Evolutionary conservation across 2,113 vertebrate species (phyloP).

Genomic region (Paradisaea rubra): DNA sequence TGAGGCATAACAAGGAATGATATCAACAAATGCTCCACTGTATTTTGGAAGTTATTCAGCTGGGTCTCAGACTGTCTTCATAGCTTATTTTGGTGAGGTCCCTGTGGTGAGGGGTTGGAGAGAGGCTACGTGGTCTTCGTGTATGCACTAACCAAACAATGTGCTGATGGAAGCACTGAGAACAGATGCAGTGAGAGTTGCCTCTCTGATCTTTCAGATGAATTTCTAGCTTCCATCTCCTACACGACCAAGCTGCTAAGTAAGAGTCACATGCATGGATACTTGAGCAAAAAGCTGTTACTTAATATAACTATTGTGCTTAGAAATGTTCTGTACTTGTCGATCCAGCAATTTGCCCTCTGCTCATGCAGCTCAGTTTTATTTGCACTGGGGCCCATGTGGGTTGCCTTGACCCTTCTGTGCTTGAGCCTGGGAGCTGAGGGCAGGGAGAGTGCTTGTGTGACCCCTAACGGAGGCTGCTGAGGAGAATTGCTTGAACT

Average conservation of each 20-base stretch:
- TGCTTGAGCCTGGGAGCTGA: not conserved
- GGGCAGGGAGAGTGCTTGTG: not conserved
- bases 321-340: not conserved
- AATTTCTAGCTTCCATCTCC: slow-evolving; percentile 22
- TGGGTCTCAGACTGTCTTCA: not conserved
- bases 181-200: slow-evolving; percentile 18
- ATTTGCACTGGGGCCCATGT: not conserved
- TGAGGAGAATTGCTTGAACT: not conserved
- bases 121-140: not conserved
- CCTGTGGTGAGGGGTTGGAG: not conserved
- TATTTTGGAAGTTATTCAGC: not conserved
- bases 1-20: not conserved
- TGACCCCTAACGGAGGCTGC: not conserved
- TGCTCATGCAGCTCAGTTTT: not conserved
- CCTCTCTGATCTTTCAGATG: not conserved
- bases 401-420: not conserved
- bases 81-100: not conserved
- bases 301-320: slow-evolving; percentile 29
- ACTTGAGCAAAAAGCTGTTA: slow-evolving; percentile 24
- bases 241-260: not conserved
- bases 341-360: not conserved
- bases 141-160: not conserved
- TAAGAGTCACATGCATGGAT: not conserved
- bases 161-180: not conserved
- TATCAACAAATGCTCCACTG: not conserved